Conservation (phyloP, 2,797 vertebrate species). For the Enteromius unitaeniatus region DNA sequence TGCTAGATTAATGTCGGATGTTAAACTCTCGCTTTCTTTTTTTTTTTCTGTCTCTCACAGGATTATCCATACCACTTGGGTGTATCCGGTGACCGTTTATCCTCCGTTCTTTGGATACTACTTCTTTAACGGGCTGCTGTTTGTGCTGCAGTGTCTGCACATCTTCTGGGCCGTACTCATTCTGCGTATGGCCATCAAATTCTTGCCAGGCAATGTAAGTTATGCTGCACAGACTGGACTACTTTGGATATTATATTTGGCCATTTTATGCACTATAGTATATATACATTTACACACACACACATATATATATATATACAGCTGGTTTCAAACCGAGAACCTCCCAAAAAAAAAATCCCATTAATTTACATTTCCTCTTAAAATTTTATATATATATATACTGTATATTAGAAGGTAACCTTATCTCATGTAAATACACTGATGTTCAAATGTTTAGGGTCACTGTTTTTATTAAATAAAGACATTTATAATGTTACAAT, state of each 20-base stretch:
- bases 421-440: not conserved
- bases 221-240: not conserved
- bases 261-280: not conserved
- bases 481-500: not conserved
- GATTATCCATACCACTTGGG: slow-evolving; percentile 88
- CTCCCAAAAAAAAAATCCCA: not conserved
- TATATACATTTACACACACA: no score
- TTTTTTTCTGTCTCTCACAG: slow-evolving; percentile 67
- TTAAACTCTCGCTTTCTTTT: not conserved
- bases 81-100: slow-evolving; percentile 87
- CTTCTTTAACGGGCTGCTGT: slow-evolving; percentile 93
- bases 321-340: not conserved
- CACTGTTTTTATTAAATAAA: not conserved
- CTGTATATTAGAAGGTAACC: no score
- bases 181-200: slow-evolving; percentile 93
- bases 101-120: slow-evolving; percentile 90
- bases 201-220: slow-evolving; percentile 90
- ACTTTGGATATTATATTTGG: not conserved
- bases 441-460: not conserved
- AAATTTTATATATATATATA: no score
- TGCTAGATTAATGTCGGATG: slow-evolving; percentile 4
- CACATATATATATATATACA: no score
- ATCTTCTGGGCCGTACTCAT: slow-evolving; percentile 95
- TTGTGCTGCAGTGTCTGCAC: slow-evolving; percentile 87
- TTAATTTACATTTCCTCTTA: not conserved